A percentile compares a stretch with the other conserved stretches of the same genome.
Conservation (phyloP, 37 sponge, comb jelly and placozoan species). For the Tethya wilhelma region DNA sequence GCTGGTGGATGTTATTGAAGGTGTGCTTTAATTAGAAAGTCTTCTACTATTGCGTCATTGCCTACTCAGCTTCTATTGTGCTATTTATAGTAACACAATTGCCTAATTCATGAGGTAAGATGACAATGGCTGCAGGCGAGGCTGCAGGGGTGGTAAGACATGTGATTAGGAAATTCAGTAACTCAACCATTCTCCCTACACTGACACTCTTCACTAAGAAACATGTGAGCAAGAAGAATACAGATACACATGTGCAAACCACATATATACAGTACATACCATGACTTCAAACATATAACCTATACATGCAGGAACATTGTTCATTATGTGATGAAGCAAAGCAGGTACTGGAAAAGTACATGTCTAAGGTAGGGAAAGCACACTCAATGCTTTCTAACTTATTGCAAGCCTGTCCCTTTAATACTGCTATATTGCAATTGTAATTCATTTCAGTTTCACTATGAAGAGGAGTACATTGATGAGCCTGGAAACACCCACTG, state of each 20-base stretch:
- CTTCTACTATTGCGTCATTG: too few relatives aligned
- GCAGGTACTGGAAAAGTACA: conserved; percentile 49
- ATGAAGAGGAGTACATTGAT: conserved; percentile 65
- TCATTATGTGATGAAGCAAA: conserved; percentile 84
- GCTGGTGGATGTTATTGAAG: too few relatives aligned
- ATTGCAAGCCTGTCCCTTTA: too few relatives aligned
- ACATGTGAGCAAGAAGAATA: conserved; percentile 33
- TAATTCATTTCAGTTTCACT: conserved; percentile 41
- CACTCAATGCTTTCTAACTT: too few relatives aligned
- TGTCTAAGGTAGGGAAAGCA: conserved; percentile 18
- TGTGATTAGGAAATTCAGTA: neutral
- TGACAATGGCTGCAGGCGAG: neutral
- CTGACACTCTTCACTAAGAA: conserved; percentile 78
- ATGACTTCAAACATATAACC: neutral
- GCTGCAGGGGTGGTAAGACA: neutral
- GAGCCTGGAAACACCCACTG: conserved; percentile 62
- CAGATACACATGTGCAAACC: neutral
- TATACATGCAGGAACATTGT: conserved; percentile 52
- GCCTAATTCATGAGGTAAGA: too few relatives aligned
- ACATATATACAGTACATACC: neutral
- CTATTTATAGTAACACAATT: too few relatives aligned
- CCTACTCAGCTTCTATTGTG: too few relatives aligned
- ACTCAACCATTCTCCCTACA: too few relatives aligned
- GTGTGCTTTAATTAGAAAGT: too few relatives aligned
- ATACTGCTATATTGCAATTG: neutral